A percentile compares a stretch with the other conserved stretches of the same genome.
These are phyloP conservation scores for Stegodyphus mimosarum DNA, from an alignment of 1,140 invertebrate species.

Conservation along the genomic window DNA sequence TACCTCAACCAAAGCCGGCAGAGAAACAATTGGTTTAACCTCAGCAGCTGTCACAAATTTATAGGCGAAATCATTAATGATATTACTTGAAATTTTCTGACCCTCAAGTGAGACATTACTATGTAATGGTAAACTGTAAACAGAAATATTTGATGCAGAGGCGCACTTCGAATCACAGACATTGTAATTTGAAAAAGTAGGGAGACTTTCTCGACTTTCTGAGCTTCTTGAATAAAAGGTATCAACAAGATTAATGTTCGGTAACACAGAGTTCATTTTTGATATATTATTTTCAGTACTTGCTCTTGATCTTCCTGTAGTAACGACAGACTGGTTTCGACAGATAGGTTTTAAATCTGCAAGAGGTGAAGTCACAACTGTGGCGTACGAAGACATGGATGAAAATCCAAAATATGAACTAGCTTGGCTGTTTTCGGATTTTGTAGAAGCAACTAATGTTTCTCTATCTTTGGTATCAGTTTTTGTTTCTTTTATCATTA, in stretches of 20 bases:
- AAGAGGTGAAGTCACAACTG: background rate
- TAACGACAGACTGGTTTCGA: too few species aligned
- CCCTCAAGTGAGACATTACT: background rate
- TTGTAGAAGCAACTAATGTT: constrained; percentile 49
- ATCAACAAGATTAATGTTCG: background rate
- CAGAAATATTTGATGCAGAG: background rate
- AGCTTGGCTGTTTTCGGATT: constrained; percentile 68
- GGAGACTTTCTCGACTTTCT: background rate
- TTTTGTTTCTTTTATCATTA: constrained; percentile 69
- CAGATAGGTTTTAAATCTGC: too few species aligned
- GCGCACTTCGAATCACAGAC: background rate
- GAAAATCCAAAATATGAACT: constrained; percentile 78
- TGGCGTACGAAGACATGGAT: constrained; percentile 67
- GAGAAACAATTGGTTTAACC: constrained; percentile 85
- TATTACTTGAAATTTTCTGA: constrained; percentile 9
- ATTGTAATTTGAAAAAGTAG: background rate
- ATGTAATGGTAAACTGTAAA: background rate
- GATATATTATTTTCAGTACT: background rate
- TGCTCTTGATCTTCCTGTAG: background rate
- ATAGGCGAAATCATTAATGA: constrained; percentile 64
- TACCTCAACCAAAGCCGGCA: constrained; percentile 83
- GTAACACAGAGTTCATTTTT: background rate
- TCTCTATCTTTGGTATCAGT: constrained; percentile 55
- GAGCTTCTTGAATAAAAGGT: background rate
- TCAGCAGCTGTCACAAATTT: constrained; percentile 87